phyloP scores from a whole-genome alignment of 1,140 invertebrate genomes.

The Hyposmocoma kahamanoa region DNA sequence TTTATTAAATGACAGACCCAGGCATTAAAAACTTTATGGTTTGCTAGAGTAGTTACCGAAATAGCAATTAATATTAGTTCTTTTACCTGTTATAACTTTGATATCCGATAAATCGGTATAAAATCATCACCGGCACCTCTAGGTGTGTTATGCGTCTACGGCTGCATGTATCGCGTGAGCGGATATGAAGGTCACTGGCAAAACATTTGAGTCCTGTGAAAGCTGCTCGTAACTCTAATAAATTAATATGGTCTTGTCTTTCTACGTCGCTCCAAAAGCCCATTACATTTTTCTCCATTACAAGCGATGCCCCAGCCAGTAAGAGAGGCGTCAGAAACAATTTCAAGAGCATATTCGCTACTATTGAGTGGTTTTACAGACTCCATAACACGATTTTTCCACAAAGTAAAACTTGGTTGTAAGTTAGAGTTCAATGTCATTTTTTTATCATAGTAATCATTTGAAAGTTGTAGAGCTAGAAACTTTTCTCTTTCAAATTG shows the following conservation, averaged over 20 bases:
- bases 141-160: too few species aligned
- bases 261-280: slow-evolving; percentile 25
- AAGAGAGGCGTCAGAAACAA: slow-evolving; percentile 29
- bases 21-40: too few species aligned
- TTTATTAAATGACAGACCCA: too few species aligned
- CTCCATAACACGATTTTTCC: slow-evolving; percentile 20
- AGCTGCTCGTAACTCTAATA: slow-evolving; percentile 25
- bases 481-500: slow-evolving; percentile 19
- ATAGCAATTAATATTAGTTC: too few species aligned
- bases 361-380: slow-evolving; percentile 12
- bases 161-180: too few species aligned
- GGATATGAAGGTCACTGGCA: slow-evolving; percentile 10
- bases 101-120: too few species aligned
- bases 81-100: too few species aligned
- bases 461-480: not conserved
- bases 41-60: too few species aligned
- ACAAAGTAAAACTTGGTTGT: slow-evolving; percentile 27
- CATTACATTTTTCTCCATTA: slow-evolving; percentile 13
- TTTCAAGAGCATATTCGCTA: slow-evolving; percentile 13
- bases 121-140: too few species aligned
- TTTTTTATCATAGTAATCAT: slow-evolving; percentile 11
- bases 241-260: slow-evolving; percentile 25
- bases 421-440: not conserved
- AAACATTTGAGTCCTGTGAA: slow-evolving; percentile 29
- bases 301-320: slow-evolving; percentile 29